Evolutionary conservation across 2,797 vertebrate genomes (phyloP).

Genomic region (Mormyrops boulengeri): DNA sequence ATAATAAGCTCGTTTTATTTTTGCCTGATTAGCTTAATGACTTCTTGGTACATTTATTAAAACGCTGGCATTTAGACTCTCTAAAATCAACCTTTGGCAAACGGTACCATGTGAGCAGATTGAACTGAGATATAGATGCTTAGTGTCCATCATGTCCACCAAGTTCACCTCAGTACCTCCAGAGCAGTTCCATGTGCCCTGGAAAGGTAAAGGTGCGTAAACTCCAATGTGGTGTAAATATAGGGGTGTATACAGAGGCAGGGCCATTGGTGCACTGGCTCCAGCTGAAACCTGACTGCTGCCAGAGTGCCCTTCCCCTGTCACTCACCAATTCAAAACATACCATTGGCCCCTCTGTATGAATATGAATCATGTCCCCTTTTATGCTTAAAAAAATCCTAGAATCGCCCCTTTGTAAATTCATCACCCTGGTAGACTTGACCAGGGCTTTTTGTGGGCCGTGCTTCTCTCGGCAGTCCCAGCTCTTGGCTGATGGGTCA

Average conservation of each 20-base stretch:
- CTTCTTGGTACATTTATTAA: slow-evolving; percentile 1
- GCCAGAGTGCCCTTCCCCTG: background rate
- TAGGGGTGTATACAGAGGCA: background rate
- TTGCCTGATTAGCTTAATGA: background rate
- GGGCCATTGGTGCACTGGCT: background rate
- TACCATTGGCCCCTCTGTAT: background rate
- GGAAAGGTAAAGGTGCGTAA: background rate
- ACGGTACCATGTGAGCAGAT: background rate
- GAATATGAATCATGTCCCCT: background rate
- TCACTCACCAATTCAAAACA: background rate
- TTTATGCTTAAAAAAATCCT: background rate
- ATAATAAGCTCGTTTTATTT: background rate
- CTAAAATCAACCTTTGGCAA: background rate
- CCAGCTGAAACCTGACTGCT: background rate
- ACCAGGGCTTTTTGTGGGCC: background rate
- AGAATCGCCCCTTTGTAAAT: background rate
- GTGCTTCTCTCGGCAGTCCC: background rate
- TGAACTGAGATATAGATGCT: background rate
- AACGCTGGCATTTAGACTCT: background rate
- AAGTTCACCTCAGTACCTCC: background rate
- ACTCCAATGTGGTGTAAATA: background rate
- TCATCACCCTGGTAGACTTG: background rate
- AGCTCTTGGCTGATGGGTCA: background rate
- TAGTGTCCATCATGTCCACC: background rate
- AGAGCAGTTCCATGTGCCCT: background rate